Base-by-base conservation (phyloP, 2,113 vertebrate genomes). In the Diadophis punctatus region DNA sequence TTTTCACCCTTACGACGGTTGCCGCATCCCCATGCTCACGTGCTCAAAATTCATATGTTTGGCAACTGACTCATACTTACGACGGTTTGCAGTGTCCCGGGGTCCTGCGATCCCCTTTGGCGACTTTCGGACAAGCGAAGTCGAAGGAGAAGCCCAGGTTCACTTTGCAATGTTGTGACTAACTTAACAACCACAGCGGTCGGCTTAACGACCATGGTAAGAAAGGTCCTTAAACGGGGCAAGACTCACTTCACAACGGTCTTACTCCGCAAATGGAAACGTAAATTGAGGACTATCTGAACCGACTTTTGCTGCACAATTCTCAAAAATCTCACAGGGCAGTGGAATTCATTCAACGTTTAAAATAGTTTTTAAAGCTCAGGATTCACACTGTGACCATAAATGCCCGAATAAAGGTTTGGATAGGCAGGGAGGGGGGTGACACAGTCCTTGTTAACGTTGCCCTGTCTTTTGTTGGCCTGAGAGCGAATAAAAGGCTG, bases 401-500 rank as follows among this genome's bases (percentile, higher is more conserved):
- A 88, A 39, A 91, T 89, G 90, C 87, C 90, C 34, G 0, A 43
- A 46, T 90, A 56, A 90, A 92, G 58, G 8, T 63, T 25, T 30
- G 56, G 12, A 85, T 56, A 92, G 90, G 87, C 1, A 27, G 49
- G 68, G 63, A 55, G 89, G 94, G n/a, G 8, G n/a, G 92, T 53
- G 0, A 5, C 1, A 22, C 58, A 56, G 91, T 84, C 0, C 55
- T 8, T 51, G 87, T 56, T 91, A 56, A 23, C 22, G 55, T 46
- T n/a, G 27, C 16, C n/a, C 89, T 22, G 55, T 55, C 74, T 90
- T 90, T n/a, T 34, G 0, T 0, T 0, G 89, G 87, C 18, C 23
- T 22, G 60, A 12, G 53, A 87, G 92, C 91, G 89, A 88, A 51
- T 95, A 68, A 92, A 52, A 95, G 92, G 88, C 89, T 92, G 55